Conservation (phyloP, 2,888 invertebrate genomes). For the Rotaria socialis region DNA sequence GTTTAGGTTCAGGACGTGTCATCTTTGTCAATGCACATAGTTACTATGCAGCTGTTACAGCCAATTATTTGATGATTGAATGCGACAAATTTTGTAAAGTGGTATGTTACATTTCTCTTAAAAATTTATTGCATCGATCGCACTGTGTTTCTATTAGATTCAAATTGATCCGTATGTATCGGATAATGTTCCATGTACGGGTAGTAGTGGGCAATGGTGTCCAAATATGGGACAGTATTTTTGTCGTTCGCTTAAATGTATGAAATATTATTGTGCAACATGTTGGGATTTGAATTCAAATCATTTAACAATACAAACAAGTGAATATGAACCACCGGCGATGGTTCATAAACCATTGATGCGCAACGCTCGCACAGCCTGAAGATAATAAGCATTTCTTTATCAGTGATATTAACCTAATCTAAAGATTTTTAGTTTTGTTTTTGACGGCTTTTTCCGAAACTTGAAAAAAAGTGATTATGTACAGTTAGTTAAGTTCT, state of each 20-base stretch:
- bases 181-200: conserved; percentile 79
- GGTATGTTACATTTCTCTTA: not conserved
- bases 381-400: not conserved
- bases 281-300: conserved; percentile 62
- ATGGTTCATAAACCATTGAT: conserved; percentile 36
- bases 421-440: not conserved
- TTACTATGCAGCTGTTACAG: conserved; percentile 61
- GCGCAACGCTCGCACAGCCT: not conserved
- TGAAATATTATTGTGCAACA: conserved; percentile 84
- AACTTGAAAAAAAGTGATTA: not conserved
- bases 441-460: not conserved
- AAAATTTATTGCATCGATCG: not conserved
- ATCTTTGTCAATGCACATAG: conserved; percentile 86
- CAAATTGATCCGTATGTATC: conserved; percentile 96
- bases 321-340: not conserved
- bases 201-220: conserved; percentile 82
- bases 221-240: conserved; percentile 67
- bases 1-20: conserved; percentile 78
- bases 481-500: not conserved
- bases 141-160: conserved; percentile 64
- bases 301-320: not conserved
- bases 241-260: conserved; percentile 82
- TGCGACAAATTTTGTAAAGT: conserved; percentile 29
- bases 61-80: conserved; percentile 30
- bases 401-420: not conserved